Conservation (phyloP, 2,113 vertebrate species). For the Taxidea taxus region DNA sequence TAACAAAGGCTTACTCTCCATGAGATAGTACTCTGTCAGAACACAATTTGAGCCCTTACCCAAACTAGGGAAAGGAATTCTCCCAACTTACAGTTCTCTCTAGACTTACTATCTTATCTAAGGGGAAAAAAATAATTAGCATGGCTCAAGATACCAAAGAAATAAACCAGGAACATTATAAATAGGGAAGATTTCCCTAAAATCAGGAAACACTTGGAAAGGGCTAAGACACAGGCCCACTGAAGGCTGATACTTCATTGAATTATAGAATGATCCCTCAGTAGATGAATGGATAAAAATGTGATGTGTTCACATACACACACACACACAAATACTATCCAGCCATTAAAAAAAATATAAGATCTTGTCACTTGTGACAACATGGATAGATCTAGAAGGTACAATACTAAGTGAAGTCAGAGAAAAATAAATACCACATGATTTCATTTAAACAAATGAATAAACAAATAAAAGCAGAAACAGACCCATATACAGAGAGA, state of each 20-base stretch:
- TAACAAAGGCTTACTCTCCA: background rate
- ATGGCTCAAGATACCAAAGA: background rate
- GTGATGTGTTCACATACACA: background rate
- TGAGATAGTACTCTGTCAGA: background rate
- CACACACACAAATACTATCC: background rate
- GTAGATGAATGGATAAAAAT: background rate
- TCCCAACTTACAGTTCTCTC: background rate
- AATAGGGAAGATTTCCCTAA: background rate
- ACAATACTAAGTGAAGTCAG: background rate
- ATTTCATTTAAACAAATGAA: background rate
- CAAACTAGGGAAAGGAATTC: background rate
- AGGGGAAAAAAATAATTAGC: background rate
- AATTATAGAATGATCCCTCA: background rate
- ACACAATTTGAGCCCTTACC: background rate
- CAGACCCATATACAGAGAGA: background rate
- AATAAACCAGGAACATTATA: background rate
- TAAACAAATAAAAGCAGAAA: background rate
- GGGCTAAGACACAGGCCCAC: background rate
- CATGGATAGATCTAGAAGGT: background rate
- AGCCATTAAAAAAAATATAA: background rate
- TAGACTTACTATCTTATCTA: background rate
- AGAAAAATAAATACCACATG: background rate
- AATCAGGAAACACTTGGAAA: background rate
- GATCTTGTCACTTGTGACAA: background rate
- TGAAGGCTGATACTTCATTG: background rate